A percentile compares a stretch with the other conserved stretches of the same genome.
phyloP scores from a whole-genome alignment of 2,113 vertebrate genomes.

The Plotosus lineatus region DNA sequence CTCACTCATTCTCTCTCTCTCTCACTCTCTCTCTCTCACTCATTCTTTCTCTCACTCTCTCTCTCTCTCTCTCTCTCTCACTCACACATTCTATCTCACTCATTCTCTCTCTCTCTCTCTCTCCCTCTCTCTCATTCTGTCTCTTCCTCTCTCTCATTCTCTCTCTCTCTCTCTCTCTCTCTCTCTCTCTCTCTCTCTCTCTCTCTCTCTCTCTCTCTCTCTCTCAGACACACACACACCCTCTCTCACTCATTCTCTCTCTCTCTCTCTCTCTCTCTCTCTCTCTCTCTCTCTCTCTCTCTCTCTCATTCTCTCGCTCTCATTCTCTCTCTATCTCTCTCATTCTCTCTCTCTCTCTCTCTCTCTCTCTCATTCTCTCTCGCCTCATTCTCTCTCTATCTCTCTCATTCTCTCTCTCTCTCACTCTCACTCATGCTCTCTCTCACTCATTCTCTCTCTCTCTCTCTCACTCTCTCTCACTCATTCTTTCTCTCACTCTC shows the following conservation, averaged over 20 bases:
- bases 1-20: conserved; percentile 18
- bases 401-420: too few relatives aligned
- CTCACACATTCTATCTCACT: too few relatives aligned
- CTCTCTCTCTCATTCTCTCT: background rate
- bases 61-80: too few relatives aligned
- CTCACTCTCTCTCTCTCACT: background rate
- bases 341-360: conserved; percentile 22
- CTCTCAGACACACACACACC: too few relatives aligned
- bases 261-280: conserved; percentile 2
- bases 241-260: too few relatives aligned
- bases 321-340: too few relatives aligned
- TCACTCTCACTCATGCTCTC: too few relatives aligned
- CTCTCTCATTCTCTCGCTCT: too few relatives aligned
- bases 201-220: too few relatives aligned
- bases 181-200: too few relatives aligned
- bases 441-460: too few relatives aligned
- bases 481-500: background rate
- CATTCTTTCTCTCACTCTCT: background rate
- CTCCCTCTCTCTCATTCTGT: background rate
- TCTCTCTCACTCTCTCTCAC: conserved; percentile 24
- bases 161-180: background rate
- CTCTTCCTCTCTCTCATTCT: background rate
- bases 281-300: background rate
- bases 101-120: conserved; percentile 29
- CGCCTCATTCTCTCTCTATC: background rate